Conservation (phyloP, 2,888 invertebrate genomes). For the Oscheius sp. region DNA sequence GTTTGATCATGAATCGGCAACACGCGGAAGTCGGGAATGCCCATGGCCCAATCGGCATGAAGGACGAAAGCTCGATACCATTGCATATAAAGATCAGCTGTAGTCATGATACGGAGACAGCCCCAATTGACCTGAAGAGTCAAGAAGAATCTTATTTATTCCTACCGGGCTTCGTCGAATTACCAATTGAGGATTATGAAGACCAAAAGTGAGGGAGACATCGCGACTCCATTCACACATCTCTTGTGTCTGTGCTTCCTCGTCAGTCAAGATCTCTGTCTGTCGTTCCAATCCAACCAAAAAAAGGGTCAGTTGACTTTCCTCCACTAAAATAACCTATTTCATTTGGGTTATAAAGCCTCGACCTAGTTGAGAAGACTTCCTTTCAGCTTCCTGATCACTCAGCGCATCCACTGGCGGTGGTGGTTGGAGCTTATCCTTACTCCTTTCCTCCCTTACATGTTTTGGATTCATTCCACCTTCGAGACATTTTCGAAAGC, state of each 20-base stretch:
- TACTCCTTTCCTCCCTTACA: slow-evolving; percentile 55
- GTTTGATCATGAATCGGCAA: slow-evolving; percentile 39
- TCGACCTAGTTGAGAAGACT: too few species aligned
- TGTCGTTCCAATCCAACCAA: slow-evolving; percentile 44
- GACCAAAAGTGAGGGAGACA: slow-evolving; percentile 47
- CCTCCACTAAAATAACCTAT: slow-evolving; percentile 10
- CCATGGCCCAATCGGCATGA: slow-evolving; percentile 61
- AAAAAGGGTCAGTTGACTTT: slow-evolving; percentile 38
- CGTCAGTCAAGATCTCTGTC: slow-evolving; percentile 50
- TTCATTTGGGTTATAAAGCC: too few species aligned
- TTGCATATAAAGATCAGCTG: slow-evolving; percentile 48
- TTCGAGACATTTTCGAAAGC: slow-evolving; percentile 56
- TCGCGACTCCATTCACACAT: slow-evolving; percentile 55
- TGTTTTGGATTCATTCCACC: slow-evolving; percentile 63
- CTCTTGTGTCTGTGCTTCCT: slow-evolving; percentile 42
- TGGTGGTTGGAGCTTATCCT: slow-evolving; percentile 42
- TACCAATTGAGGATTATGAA: slow-evolving; percentile 53
- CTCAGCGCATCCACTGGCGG: slow-evolving; percentile 2
- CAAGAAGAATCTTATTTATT: neutral
- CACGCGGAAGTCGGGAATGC: slow-evolving; percentile 54
- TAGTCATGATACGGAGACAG: slow-evolving; percentile 55
- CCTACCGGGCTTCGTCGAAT: slow-evolving; percentile 47
- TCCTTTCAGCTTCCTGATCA: slow-evolving; percentile 13
- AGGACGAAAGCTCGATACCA: slow-evolving; percentile 61
- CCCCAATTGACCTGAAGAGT: slow-evolving; percentile 44